Evolutionary conservation across 2,113 vertebrate genomes (phyloP).

Genomic region (Beaufortia kweichowensis): DNA sequence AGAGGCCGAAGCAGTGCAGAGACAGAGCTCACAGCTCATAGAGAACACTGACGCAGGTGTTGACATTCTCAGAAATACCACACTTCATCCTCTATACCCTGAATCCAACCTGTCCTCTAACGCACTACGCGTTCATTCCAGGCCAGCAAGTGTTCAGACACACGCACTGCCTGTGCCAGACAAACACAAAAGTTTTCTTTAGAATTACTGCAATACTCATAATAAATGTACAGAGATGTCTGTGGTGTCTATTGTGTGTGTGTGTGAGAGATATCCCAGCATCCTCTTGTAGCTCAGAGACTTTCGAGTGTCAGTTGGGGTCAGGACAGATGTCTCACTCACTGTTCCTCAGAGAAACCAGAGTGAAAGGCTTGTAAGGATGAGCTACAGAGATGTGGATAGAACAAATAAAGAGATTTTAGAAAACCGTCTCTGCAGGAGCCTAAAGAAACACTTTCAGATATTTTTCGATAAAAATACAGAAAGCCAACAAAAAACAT

Average conservation of each 20-base stretch:
- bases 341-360: conserved; percentile 67
- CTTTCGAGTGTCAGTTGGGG: conserved; percentile 64
- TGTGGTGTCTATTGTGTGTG: neutral
- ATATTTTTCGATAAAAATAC: conserved; percentile 59
- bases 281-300: conserved; percentile 64
- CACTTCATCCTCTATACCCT: conserved; percentile 37
- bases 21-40: conserved; percentile 33
- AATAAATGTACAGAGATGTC: neutral
- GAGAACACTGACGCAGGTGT: conserved; percentile 53
- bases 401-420: no score
- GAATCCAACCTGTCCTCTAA: conserved; percentile 25
- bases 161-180: conserved; percentile 26
- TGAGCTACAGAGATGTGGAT: conserved; percentile 57
- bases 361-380: conserved; percentile 70
- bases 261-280: conserved; percentile 58
- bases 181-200: conserved; percentile 11
- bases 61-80: conserved; percentile 57
- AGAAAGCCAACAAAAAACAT: conserved; percentile 64
- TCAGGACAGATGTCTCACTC: conserved; percentile 67
- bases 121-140: conserved; percentile 19
- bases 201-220: neutral
- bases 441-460: conserved; percentile 73
- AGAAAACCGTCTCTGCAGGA: no score
- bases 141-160: conserved; percentile 4
- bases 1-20: neutral